Conservation (phyloP, 2,888 invertebrate genomes). For the Diogma glabrata region DNA sequence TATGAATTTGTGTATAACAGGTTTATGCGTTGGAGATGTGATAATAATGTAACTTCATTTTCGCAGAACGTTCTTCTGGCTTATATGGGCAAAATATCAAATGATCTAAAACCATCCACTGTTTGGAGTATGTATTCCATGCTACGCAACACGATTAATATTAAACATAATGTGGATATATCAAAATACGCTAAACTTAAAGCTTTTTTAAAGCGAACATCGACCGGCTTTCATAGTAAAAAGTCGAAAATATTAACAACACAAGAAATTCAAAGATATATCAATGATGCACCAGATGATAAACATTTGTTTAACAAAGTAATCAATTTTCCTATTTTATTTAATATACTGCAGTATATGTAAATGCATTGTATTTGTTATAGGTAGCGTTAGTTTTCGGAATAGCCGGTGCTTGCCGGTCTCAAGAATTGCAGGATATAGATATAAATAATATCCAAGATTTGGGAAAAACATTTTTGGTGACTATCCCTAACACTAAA, state of each 20-base stretch:
- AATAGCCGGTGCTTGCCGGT: slow-evolving; percentile 18
- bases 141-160: slow-evolving; percentile 19
- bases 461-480: slow-evolving; percentile 13
- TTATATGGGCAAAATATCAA: slow-evolving; percentile 21
- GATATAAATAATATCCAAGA: slow-evolving; percentile 17
- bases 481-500: slow-evolving; percentile 16
- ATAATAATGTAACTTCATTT: slow-evolving; percentile 9
- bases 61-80: slow-evolving; percentile 16
- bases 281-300: slow-evolving; percentile 21
- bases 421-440: slow-evolving; percentile 17
- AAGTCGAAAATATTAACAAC: slow-evolving; percentile 24
- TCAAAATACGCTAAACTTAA: slow-evolving; percentile 17
- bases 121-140: slow-evolving; percentile 22
- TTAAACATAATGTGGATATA: slow-evolving; percentile 19
- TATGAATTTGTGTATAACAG: slow-evolving; percentile 10
- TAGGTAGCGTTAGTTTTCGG: slow-evolving; percentile 15
- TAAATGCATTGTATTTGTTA: too few species aligned
- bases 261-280: slow-evolving; percentile 22
- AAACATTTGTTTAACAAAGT: slow-evolving; percentile 21
- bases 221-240: slow-evolving; percentile 23
- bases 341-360: too few species aligned
- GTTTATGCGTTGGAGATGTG: slow-evolving; percentile 13
- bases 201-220: slow-evolving; percentile 22
- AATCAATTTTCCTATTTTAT: background rate
- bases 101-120: slow-evolving; percentile 20